These are phyloP conservation scores for Drosophila kurseongensis DNA, from an alignment of 1,140 invertebrate genomes.

Conservation along the genomic window DNA sequence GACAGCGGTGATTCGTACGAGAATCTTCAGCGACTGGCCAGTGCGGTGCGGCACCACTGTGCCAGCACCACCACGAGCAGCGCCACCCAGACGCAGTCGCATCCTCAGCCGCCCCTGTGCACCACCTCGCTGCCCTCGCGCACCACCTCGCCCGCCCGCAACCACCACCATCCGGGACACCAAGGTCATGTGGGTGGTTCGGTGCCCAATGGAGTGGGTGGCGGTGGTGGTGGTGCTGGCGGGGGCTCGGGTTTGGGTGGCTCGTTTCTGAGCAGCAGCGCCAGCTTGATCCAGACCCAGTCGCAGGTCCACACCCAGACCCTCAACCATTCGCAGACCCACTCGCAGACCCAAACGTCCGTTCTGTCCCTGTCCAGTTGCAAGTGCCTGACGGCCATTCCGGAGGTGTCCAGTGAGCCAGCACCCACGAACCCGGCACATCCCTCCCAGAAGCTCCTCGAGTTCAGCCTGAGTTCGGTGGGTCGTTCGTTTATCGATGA, in stretches of 20 bases:
- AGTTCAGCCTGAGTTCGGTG: conserved; percentile 83
- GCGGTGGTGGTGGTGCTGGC: not conserved
- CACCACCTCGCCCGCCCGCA: conserved; percentile 88
- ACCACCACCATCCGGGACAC: not conserved
- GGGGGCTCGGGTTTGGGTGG: conserved; percentile 80
- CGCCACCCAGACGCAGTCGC: conserved; percentile 46
- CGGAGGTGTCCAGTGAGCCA: conserved; percentile 64
- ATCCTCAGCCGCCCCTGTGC: conserved; percentile 65
- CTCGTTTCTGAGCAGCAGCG: conserved; percentile 64
- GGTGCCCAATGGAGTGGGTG: conserved; percentile 58
- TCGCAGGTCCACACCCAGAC: conserved; percentile 39
- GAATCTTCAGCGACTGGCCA: conserved; percentile 80
- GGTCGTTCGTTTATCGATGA: conserved; percentile 83
- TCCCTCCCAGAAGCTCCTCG: conserved; percentile 65
- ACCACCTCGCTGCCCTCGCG: conserved; percentile 89
- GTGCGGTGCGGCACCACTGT: conserved; percentile 51
- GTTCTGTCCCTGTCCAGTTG: conserved; percentile 63
- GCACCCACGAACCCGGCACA: not conserved
- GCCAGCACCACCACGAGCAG: conserved; percentile 50
- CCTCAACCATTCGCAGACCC: conserved; percentile 27
- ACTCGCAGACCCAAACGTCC: conserved; percentile 45
- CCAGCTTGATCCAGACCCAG: conserved; percentile 54
- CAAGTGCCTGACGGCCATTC: conserved; percentile 80
- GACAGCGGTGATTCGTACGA: conserved; percentile 79
- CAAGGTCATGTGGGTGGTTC: conserved; percentile 49